Percentiles rank a stretch among this genome's conserved stretches.
Evolutionary conservation across 2,797 vertebrate species (phyloP).

Genomic region (Crocidura indochinensis): DNA sequence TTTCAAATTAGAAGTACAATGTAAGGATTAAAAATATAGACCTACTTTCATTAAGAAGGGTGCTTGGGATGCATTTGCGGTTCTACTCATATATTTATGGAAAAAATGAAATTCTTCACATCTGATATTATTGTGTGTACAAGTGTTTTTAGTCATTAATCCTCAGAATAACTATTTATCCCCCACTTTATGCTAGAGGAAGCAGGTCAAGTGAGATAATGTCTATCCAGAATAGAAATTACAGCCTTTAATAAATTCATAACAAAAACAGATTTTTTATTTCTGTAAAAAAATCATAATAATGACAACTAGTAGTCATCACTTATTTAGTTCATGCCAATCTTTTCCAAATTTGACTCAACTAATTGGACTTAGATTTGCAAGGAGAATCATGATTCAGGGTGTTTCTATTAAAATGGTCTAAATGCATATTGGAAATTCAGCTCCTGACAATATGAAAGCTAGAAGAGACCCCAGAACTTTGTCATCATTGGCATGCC

Average conservation of each 20-base stretch:
- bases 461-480: not conserved
- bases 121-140: not conserved
- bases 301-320: not conserved
- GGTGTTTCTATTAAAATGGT: not conserved
- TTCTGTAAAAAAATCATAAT: conserved; percentile 25
- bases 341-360: conserved; percentile 31
- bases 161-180: not conserved
- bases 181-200: not conserved
- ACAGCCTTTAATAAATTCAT: conserved; percentile 14
- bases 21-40: not conserved
- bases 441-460: not conserved
- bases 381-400: not conserved
- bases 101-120: fast-evolving
- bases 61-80: not conserved
- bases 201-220: not conserved
- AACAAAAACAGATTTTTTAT: not conserved
- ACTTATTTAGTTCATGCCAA: not conserved
- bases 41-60: not conserved
- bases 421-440: conserved; percentile 37
- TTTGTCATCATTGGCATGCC: not conserved
- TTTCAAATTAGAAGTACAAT: not conserved
- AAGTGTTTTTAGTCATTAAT: not conserved
- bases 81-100: not conserved
- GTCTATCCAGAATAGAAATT: conserved; percentile 5
- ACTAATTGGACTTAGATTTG: not conserved